Percentiles rank a stretch among this genome's conserved stretches.
Conservation (phyloP, 2,113 vertebrate genomes). For the Cercocebus atys region DNA sequence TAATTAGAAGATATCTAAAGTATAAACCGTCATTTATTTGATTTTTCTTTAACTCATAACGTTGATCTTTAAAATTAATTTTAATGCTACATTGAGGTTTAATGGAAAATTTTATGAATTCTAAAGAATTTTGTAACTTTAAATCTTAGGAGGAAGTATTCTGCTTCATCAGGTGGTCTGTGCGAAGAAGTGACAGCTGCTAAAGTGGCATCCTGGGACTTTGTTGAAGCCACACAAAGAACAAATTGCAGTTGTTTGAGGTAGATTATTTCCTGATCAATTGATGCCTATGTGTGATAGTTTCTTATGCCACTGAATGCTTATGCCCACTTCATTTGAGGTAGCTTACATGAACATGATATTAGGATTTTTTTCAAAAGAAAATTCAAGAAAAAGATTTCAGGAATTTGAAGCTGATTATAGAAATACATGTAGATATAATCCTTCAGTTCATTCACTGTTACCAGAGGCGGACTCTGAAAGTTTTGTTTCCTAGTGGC, state of each 20-base stretch:
- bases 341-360: background rate
- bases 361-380: conserved; percentile 12
- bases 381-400: background rate
- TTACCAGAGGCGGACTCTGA: background rate
- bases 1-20: background rate
- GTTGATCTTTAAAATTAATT: conserved; percentile 30
- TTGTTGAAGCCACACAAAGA: conserved; percentile 94
- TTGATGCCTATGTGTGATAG: background rate
- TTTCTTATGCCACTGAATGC: background rate
- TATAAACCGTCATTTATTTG: background rate
- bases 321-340: background rate
- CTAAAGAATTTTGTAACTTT: conserved; percentile 69
- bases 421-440: background rate
- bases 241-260: conserved; percentile 96
- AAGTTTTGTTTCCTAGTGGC: conserved; percentile 3
- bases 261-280: conserved; percentile 78
- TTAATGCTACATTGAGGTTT: conserved; percentile 45
- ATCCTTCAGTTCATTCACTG: background rate
- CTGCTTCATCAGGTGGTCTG: conserved; percentile 90
- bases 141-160: conserved; percentile 93
- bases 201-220: conserved; percentile 94
- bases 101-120: conserved; percentile 54
- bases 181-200: conserved; percentile 91
- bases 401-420: background rate
- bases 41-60: conserved; percentile 60